A percentile compares a stretch with the other conserved stretches of the same genome.
These are phyloP conservation scores for Aegithalos caudatus DNA, from an alignment of 2,113 vertebrate genomes.

Conservation along the genomic window DNA sequence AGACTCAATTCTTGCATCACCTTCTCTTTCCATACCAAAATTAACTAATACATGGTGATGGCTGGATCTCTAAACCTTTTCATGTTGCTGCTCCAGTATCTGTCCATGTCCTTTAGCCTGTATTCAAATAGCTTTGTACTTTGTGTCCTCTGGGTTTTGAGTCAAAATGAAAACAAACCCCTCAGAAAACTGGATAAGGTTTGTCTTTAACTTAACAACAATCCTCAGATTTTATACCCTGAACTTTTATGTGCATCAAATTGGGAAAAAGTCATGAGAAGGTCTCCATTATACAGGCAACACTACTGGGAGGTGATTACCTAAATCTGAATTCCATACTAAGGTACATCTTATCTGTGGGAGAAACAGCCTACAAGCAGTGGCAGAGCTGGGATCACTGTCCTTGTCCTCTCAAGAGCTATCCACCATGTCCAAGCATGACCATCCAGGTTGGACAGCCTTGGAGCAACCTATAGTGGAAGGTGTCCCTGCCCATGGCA, in stretches of 20 bases:
- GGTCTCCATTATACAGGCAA: neutral
- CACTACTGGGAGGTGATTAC: neutral
- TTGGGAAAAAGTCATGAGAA: neutral
- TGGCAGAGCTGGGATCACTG: neutral
- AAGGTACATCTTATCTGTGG: neutral
- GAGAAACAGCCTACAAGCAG: neutral
- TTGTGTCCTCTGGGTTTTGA: neutral
- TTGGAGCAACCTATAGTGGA: neutral
- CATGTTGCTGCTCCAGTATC: neutral
- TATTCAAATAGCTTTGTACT: neutral
- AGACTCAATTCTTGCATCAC: fast-evolving
- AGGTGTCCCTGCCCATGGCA: neutral
- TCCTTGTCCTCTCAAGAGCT: neutral
- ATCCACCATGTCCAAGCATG: neutral
- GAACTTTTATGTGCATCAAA: neutral
- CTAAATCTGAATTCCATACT: neutral
- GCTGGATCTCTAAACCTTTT: neutral
- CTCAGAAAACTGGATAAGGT: neutral
- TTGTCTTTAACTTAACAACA: neutral
- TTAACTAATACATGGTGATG: neutral
- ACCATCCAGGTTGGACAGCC: neutral
- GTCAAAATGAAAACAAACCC: neutral
- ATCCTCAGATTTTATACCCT: neutral
- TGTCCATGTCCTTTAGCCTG: neutral
- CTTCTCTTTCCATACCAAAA: neutral